Evolutionary conservation across 1,140 invertebrate genomes (phyloP).

Genomic region (Psilanteris sp.): DNA sequence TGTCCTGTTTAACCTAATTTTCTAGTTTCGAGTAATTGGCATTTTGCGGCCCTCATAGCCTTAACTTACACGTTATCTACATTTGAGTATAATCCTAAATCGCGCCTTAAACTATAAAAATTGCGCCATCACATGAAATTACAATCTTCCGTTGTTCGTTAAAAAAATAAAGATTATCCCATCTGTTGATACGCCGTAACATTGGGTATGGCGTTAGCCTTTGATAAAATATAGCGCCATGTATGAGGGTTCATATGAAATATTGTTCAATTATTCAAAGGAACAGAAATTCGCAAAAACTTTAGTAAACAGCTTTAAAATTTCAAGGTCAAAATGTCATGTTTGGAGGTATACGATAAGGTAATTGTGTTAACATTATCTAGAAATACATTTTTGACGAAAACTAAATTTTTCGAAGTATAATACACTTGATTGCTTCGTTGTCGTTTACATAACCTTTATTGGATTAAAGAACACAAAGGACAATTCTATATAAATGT

Average conservation of each 20-base stretch:
- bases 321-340: too few relatives aligned
- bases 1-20: conserved; percentile 57
- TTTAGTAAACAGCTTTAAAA: too few relatives aligned
- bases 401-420: neutral
- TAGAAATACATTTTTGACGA: too few relatives aligned
- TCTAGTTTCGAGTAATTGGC: conserved; percentile 77
- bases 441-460: conserved; percentile 13
- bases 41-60: conserved; percentile 70
- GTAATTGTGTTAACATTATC: too few relatives aligned
- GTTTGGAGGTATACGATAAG: too few relatives aligned
- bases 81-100: conserved; percentile 19
- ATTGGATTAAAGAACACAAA: conserved; percentile 21
- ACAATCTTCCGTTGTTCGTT: conserved; percentile 9
- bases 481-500: conserved; percentile 10
- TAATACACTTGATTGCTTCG: conserved; percentile 1
- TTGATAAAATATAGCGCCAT: conserved; percentile 26
- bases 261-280: too few relatives aligned
- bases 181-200: conserved; percentile 12
- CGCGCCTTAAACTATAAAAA: conserved; percentile 41
- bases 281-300: conserved; percentile 1
- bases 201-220: conserved; percentile 13
- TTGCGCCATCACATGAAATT: conserved; percentile 33
- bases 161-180: conserved; percentile 37
- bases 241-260: neutral
- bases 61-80: conserved; percentile 22